These are phyloP conservation scores for Trachymyrmex cornetzi DNA, from an alignment of 1,140 invertebrate genomes.

Conservation along the genomic window DNA sequence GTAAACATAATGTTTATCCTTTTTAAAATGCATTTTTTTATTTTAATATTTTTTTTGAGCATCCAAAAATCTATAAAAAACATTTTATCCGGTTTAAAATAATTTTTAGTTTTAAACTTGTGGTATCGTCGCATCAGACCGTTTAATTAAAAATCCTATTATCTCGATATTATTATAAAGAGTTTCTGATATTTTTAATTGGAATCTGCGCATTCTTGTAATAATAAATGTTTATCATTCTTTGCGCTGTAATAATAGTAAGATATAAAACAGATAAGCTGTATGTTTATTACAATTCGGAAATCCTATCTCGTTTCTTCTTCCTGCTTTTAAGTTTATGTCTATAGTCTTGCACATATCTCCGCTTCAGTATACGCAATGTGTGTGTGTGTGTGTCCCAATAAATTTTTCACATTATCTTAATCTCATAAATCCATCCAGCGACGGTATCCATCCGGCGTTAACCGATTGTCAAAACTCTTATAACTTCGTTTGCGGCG, in stretches of 20 bases:
- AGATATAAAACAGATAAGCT: not conserved
- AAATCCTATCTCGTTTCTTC: not conserved
- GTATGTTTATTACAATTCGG: not conserved
- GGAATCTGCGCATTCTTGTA: not conserved
- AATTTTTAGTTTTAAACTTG: too few relatives aligned
- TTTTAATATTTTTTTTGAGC: too few relatives aligned
- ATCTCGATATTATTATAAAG: not conserved
- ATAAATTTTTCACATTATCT: not conserved
- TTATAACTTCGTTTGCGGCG: constrained; percentile 19
- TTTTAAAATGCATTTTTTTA: too few relatives aligned
- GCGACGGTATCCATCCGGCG: not conserved
- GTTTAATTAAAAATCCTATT: not conserved
- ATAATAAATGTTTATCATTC: not conserved
- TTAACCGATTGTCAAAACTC: constrained; percentile 36
- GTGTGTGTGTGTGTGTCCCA: too few relatives aligned
- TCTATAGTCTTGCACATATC: not conserved
- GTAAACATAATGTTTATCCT: too few relatives aligned
- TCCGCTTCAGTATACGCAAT: not conserved
- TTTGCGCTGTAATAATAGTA: not conserved
- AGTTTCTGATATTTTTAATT: not conserved
- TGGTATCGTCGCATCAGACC: not conserved
- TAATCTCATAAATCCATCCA: constrained; percentile 31
- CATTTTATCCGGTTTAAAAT: too few relatives aligned
- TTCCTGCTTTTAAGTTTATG: not conserved
- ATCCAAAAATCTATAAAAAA: too few relatives aligned